Percentiles rank a stretch among this genome's conserved stretches.
Conservation (phyloP, 92 coral and sea anemone genomes). For the Hydrozoanthus gracilis region DNA sequence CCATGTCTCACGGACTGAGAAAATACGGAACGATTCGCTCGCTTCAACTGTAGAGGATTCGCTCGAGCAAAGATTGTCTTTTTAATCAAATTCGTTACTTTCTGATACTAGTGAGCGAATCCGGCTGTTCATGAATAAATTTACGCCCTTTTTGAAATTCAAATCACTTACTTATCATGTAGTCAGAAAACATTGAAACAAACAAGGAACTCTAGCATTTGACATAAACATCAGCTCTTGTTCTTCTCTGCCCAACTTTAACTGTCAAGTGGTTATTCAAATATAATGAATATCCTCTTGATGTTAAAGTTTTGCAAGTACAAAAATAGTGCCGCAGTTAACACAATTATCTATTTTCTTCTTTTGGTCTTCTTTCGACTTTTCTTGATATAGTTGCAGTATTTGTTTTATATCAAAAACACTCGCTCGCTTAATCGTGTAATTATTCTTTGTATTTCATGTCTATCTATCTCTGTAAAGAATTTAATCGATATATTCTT, state of each 20-base stretch:
- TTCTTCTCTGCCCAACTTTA: neutral
- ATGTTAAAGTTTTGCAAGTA: no score
- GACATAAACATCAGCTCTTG: neutral
- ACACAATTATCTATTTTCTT: no score
- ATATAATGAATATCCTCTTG: no score
- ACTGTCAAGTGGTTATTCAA: neutral
- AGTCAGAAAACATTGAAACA: neutral
- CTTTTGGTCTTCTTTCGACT: neutral
- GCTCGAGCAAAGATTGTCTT: no score
- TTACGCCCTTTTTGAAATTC: slow-evolving; percentile 3
- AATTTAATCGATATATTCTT: no score
- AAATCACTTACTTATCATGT: neutral
- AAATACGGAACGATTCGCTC: no score
- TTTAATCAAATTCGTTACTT: no score
- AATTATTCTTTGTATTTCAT: neutral
- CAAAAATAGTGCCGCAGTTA: no score
- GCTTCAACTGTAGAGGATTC: neutral
- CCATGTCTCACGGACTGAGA: slow-evolving; percentile 58
- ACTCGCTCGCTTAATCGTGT: neutral
- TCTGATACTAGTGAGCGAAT: neutral
- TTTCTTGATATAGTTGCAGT: neutral
- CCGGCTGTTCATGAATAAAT: neutral
- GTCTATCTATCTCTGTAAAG: neutral
- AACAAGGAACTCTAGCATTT: neutral
- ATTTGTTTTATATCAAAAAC: neutral